Evolutionary conservation across 2,888 invertebrate genomes (phyloP).

Genomic region (Drosophila putrida): DNA sequence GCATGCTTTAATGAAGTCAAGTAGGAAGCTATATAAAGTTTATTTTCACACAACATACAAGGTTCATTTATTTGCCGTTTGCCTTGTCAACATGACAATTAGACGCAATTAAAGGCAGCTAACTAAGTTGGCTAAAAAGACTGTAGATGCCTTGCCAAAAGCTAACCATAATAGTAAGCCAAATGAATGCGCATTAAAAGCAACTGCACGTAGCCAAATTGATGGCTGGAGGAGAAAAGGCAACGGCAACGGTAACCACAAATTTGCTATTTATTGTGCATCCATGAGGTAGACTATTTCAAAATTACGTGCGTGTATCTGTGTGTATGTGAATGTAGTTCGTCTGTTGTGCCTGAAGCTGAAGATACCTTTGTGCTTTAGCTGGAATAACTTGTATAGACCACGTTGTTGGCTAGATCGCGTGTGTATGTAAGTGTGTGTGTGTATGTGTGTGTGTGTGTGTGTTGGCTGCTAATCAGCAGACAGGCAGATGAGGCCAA

Average conservation of each 20-base stretch:
- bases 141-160: slow-evolving; percentile 28
- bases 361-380: slow-evolving; percentile 19
- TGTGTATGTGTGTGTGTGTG: background rate
- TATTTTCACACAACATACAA: slow-evolving; percentile 5
- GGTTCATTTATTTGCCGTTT: slow-evolving; percentile 32
- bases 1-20: slow-evolving; percentile 17
- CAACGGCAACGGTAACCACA: slow-evolving; percentile 28
- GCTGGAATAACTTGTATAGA: slow-evolving; percentile 22
- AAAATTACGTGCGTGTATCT: background rate
- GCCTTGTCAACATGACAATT: slow-evolving; percentile 71
- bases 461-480: slow-evolving; percentile 53
- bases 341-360: slow-evolving; percentile 6
- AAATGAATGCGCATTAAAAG: slow-evolving; percentile 48
- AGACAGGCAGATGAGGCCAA: slow-evolving; percentile 20
- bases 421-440: background rate
- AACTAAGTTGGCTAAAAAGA: slow-evolving; percentile 48
- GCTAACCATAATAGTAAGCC: slow-evolving; percentile 17
- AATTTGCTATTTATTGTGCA: slow-evolving; percentile 44
- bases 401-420: slow-evolving; percentile 23
- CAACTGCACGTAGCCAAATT: slow-evolving; percentile 59
- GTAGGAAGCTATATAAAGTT: background rate
- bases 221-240: slow-evolving; percentile 21
- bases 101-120: slow-evolving; percentile 62
- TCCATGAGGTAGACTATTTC: slow-evolving; percentile 16
- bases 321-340: background rate